A percentile compares a stretch with the other conserved stretches of the same genome.
These are phyloP conservation scores for Leptoclinus maculatus DNA, from an alignment of 2,797 vertebrate genomes.

Conservation along the genomic window DNA sequence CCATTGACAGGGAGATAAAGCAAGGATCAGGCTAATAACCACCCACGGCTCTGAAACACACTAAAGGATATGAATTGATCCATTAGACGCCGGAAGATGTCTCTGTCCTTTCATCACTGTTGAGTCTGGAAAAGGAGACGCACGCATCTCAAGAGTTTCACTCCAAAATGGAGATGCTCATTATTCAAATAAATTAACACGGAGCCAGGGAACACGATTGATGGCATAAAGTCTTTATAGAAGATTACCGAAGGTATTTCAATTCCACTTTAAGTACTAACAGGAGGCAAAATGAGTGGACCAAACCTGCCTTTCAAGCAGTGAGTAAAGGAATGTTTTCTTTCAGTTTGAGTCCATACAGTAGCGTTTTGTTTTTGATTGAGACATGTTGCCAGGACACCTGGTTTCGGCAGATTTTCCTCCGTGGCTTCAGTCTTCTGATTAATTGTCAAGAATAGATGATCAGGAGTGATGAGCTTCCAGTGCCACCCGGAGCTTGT, in stretches of 20 bases:
- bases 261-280: slow-evolving; percentile 19
- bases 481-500: slow-evolving; percentile 32
- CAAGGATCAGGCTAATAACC: slow-evolving; percentile 62
- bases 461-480: slow-evolving; percentile 36
- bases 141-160: slow-evolving; percentile 45
- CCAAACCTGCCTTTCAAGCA: slow-evolving; percentile 27
- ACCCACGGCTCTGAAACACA: slow-evolving; percentile 58
- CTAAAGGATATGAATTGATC: slow-evolving; percentile 63
- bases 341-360: background rate
- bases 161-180: slow-evolving; percentile 44
- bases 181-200: slow-evolving; percentile 52
- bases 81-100: slow-evolving; percentile 57
- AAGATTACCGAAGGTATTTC: slow-evolving; percentile 23
- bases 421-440: slow-evolving; percentile 27
- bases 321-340: slow-evolving; percentile 11
- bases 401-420: background rate
- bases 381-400: slow-evolving; percentile 20
- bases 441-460: slow-evolving; percentile 30
- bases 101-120: slow-evolving; percentile 48
- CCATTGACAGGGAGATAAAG: slow-evolving; percentile 64
- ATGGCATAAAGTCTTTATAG: slow-evolving; percentile 28
- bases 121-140: slow-evolving; percentile 33
- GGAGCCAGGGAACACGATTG: slow-evolving; percentile 25
- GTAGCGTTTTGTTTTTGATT: background rate
- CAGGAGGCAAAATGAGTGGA: slow-evolving; percentile 14